phyloP scores from a whole-genome alignment of 2,888 invertebrate genomes.

The Polydrusus tereticollis region DNA sequence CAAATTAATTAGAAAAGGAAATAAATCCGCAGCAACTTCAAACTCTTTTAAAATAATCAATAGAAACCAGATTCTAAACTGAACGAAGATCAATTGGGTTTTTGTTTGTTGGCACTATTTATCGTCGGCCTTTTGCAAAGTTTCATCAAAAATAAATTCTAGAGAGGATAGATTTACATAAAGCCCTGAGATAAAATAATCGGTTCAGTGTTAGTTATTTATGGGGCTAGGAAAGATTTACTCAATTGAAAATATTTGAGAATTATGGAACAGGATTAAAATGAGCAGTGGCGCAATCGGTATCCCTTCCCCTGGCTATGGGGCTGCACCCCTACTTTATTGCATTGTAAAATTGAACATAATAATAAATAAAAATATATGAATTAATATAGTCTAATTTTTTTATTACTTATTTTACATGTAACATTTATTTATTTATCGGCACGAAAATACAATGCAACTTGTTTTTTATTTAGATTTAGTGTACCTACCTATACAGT shows the following conservation, averaged over 20 bases:
- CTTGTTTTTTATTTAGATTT: too few relatives aligned
- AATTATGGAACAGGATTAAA: background rate
- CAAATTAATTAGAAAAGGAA: conserved; percentile 35
- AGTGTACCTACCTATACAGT: too few relatives aligned
- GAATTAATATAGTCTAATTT: too few relatives aligned
- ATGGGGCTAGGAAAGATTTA: conserved; percentile 1
- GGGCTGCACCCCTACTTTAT: too few relatives aligned
- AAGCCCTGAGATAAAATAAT: conserved; percentile 24
- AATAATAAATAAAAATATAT: too few relatives aligned
- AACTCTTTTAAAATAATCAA: conserved; percentile 35
- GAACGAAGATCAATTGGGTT: conserved; percentile 33
- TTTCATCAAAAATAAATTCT: conserved; percentile 31
- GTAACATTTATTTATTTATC: too few relatives aligned
- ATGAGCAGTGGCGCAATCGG: too few relatives aligned
- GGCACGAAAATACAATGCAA: too few relatives aligned
- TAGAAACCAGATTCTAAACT: conserved; percentile 42
- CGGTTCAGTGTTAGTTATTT: background rate
- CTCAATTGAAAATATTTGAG: background rate
- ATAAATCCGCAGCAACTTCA: conserved; percentile 21
- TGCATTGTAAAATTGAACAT: too few relatives aligned
- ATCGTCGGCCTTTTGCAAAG: conserved; percentile 30
- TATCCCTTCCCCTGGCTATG: too few relatives aligned
- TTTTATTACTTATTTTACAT: too few relatives aligned
- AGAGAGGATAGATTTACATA: conserved; percentile 36
- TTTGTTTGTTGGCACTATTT: conserved; percentile 44